These are phyloP conservation scores for Calidris pugnax DNA, from an alignment of 2,113 vertebrate genomes.

Conservation along the genomic window DNA sequence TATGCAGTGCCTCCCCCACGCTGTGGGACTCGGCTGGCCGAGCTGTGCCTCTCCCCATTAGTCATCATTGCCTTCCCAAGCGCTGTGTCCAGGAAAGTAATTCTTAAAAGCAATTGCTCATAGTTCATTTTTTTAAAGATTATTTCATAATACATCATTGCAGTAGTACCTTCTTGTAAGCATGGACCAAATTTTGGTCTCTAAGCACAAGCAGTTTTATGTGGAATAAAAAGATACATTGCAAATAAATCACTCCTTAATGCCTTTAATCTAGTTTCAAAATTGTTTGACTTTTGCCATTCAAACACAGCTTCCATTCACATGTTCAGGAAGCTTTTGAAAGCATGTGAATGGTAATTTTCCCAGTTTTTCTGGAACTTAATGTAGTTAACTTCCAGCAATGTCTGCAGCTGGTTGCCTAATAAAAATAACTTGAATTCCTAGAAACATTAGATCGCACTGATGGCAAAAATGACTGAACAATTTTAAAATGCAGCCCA, in stretches of 20 bases:
- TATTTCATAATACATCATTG: not conserved
- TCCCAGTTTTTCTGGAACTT: slow-evolving; percentile 24
- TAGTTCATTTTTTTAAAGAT: not conserved
- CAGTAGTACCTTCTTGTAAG: not conserved
- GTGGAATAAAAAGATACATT: not conserved
- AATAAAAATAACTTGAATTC: slow-evolving; percentile 50
- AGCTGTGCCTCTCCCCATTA: not conserved
- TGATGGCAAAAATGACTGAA: not conserved
- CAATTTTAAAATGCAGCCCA: not conserved
- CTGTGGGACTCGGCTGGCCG: not conserved
- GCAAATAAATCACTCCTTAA: not conserved
- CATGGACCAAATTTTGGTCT: not conserved
- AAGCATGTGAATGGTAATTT: slow-evolving; percentile 22
- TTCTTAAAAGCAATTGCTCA: not conserved
- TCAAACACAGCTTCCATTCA: slow-evolving; percentile 23
- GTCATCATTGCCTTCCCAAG: not conserved
- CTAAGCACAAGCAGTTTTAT: not conserved
- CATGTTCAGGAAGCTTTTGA: not conserved
- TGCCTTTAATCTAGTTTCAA: not conserved
- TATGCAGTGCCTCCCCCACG: not conserved
- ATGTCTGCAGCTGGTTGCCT: slow-evolving; percentile 15
- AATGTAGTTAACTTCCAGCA: not conserved
- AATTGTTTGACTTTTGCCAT: not conserved
- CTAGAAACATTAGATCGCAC: slow-evolving; percentile 7
- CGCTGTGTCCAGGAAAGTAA: not conserved